A percentile compares a stretch with the other conserved stretches of the same genome.
Evolutionary conservation across 2,797 vertebrate species (phyloP).

Genomic region (Numenius phaeopus): DNA sequence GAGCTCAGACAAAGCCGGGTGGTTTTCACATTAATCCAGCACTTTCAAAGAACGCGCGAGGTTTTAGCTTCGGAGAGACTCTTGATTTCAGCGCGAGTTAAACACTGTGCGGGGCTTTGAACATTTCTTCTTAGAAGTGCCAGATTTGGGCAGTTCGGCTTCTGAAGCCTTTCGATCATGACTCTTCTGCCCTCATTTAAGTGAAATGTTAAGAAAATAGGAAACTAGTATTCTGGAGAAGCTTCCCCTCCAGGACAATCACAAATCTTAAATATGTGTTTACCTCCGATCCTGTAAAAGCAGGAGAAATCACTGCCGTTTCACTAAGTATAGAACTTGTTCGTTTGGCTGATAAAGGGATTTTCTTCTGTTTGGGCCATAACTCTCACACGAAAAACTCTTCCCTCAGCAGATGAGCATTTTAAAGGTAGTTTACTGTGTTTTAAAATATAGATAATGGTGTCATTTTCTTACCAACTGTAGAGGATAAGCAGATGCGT

Average conservation of each 20-base stretch:
- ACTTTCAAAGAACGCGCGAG: neutral
- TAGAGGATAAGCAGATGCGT: neutral
- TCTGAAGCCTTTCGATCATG: neutral
- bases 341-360: slow-evolving; percentile 6
- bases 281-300: neutral
- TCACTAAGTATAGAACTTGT: neutral
- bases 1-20: neutral
- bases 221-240: neutral
- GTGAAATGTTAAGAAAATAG: neutral
- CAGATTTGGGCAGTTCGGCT: neutral
- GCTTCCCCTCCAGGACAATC: neutral
- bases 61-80: neutral
- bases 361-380: slow-evolving; percentile 1
- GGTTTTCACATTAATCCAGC: neutral
- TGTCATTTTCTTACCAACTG: neutral
- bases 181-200: neutral
- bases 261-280: neutral
- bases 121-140: neutral
- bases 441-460: neutral
- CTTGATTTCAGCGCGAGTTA: neutral
- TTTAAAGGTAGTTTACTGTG: slow-evolving; percentile 5
- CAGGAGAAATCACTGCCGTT: neutral
- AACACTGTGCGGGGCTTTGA: neutral
- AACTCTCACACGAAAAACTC: neutral
- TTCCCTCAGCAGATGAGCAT: neutral